These are phyloP conservation scores for Gnathonemus longibarbis DNA, from an alignment of 2,113 vertebrate genomes.

Conservation along the genomic window DNA sequence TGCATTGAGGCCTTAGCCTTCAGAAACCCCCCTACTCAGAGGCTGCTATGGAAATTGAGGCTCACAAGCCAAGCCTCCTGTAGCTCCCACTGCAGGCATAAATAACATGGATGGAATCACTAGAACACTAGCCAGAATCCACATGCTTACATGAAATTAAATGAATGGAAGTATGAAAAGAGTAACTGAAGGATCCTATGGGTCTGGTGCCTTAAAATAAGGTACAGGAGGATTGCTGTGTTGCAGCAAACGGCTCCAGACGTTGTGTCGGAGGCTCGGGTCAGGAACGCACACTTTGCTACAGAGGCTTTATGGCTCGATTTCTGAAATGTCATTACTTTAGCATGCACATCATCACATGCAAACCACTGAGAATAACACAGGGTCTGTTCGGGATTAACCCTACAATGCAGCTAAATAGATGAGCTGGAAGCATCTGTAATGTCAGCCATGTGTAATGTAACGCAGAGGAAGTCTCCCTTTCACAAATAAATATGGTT, in stretches of 20 bases:
- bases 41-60: neutral
- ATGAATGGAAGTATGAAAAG: neutral
- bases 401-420: slow-evolving; percentile 44
- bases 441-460: slow-evolving; percentile 60
- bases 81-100: neutral
- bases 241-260: neutral
- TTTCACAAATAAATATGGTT: slow-evolving; percentile 64
- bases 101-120: neutral
- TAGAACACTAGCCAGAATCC: neutral
- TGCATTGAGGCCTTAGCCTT: neutral
- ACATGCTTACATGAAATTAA: neutral
- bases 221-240: neutral
- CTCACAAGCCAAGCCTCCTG: neutral
- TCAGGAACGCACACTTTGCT: neutral
- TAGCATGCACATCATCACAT: neutral
- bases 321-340: neutral
- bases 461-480: slow-evolving; percentile 54
- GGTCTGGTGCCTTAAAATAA: neutral
- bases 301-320: neutral
- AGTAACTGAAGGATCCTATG: neutral
- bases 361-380: neutral
- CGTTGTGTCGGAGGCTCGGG: neutral
- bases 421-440: slow-evolving; percentile 43
- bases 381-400: neutral
- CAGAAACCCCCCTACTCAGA: neutral